These are phyloP conservation scores for Lanistes nyassanus DNA, from an alignment of 1,140 invertebrate species.

Conservation along the genomic window DNA sequence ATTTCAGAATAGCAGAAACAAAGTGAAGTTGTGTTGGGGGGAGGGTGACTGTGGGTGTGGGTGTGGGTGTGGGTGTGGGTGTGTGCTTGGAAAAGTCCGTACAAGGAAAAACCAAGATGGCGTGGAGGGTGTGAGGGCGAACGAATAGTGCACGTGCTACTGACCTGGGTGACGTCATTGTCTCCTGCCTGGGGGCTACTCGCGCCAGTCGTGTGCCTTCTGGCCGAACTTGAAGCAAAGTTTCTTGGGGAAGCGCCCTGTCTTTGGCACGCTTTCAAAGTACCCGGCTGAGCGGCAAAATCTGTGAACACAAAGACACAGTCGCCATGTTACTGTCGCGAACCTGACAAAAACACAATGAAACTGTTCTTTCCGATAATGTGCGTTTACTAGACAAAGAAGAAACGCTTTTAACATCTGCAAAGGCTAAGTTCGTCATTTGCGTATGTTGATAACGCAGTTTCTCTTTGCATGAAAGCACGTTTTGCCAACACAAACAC, in stretches of 20 bases:
- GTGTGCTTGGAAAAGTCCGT: background rate
- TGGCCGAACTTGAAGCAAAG: conserved; percentile 69
- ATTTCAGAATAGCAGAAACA: no score
- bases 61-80: conserved; percentile 4
- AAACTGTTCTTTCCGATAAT: background rate
- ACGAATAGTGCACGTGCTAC: no score
- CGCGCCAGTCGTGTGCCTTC: conserved; percentile 36
- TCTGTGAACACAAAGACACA: conserved; percentile 37
- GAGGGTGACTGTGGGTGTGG: background rate
- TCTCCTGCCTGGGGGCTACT: conserved; percentile 3
- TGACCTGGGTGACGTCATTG: no score
- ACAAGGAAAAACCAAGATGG: background rate
- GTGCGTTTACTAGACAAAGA: background rate
- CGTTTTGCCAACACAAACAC: background rate
- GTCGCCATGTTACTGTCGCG: background rate
- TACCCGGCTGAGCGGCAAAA: conserved; percentile 55
- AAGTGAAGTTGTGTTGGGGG: no score
- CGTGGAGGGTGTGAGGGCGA: background rate
- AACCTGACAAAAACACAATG: background rate
- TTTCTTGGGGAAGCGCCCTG: conserved; percentile 70
- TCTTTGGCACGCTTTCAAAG: conserved; percentile 67
- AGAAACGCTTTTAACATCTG: background rate
- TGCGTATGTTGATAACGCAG: background rate
- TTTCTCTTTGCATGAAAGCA: background rate
- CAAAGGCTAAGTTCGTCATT: no score